Evolutionary conservation across 2,888 invertebrate genomes (phyloP).

Genomic region (Zygogramma bicolorata): DNA sequence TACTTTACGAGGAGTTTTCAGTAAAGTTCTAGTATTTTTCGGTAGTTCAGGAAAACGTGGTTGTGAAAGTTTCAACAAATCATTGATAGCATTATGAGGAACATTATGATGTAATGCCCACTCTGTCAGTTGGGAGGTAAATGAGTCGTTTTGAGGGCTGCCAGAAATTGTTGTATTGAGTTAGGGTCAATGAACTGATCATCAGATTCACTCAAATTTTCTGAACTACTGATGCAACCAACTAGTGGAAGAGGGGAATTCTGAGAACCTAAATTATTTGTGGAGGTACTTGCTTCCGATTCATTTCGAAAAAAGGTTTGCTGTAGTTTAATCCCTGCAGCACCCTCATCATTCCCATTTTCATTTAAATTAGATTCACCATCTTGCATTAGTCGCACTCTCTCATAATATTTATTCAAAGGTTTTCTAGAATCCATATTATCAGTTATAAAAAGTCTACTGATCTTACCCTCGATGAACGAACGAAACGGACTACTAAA

Average conservation of each 20-base stretch:
- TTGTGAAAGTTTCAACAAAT: slow-evolving; percentile 17
- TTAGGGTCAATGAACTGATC: background rate
- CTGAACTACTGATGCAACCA: background rate
- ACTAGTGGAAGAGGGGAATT: background rate
- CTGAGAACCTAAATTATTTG: slow-evolving; percentile 1
- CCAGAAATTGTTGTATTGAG: background rate
- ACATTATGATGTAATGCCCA: slow-evolving; percentile 11
- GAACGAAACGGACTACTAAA: background rate
- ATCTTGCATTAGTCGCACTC: background rate
- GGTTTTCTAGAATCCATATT: background rate
- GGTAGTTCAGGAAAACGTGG: slow-evolving; percentile 6
- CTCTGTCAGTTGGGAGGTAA: background rate
- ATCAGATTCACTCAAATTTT: slow-evolving; percentile 1
- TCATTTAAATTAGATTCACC: background rate
- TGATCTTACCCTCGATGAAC: background rate
- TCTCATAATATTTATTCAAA: slow-evolving; percentile 9
- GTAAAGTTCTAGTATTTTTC: slow-evolving; percentile 16
- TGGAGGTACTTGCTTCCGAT: background rate
- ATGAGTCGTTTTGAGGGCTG: background rate
- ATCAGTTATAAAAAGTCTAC: background rate
- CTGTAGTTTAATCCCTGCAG: no score
- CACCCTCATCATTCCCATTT: background rate
- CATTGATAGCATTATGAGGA: slow-evolving; percentile 21
- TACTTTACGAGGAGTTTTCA: slow-evolving; percentile 17
- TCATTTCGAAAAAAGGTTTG: background rate